Percentiles rank a stretch among this genome's conserved stretches.
These are phyloP conservation scores for Plectropomus leopardus DNA, from an alignment of 2,113 vertebrate species.

Conservation along the genomic window DNA sequence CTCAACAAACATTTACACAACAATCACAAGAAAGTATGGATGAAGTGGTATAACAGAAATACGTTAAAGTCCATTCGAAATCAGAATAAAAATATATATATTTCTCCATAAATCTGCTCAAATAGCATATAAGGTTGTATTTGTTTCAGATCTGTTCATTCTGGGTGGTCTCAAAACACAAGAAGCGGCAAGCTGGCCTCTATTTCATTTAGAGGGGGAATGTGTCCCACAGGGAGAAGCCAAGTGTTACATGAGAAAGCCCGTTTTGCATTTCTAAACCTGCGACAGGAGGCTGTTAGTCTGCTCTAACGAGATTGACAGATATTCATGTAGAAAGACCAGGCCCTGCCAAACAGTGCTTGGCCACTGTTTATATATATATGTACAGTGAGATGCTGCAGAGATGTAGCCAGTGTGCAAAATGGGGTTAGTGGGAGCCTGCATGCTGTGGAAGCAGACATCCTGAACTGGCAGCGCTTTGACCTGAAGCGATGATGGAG, in stretches of 20 bases:
- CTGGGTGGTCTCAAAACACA: conserved; percentile 82
- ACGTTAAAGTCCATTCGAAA: conserved; percentile 18
- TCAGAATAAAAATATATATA: background rate
- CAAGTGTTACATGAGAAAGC: conserved; percentile 76
- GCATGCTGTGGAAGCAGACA: conserved; percentile 67
- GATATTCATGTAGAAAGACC: conserved; percentile 11
- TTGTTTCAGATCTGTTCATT: conserved; percentile 58
- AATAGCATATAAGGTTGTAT: conserved; percentile 25
- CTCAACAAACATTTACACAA: conserved; percentile 33
- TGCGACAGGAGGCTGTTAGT: conserved; percentile 57
- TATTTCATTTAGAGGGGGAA: conserved; percentile 61
- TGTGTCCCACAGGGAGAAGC: conserved; percentile 74
- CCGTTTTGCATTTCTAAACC: conserved; percentile 74
- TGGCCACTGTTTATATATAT: conserved; percentile 13
- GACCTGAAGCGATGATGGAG: conserved; percentile 82
- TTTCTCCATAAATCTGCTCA: background rate
- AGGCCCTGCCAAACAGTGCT: conserved; percentile 7
- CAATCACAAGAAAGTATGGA: conserved; percentile 6
- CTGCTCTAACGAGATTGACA: conserved; percentile 52
- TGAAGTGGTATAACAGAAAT: background rate
- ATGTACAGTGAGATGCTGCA: conserved; percentile 4
- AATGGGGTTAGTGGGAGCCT: conserved; percentile 48
- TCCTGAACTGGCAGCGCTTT: conserved; percentile 75
- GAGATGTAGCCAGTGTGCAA: conserved; percentile 37
- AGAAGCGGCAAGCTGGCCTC: conserved; percentile 70